Percentiles rank a stretch among this genome's conserved stretches.
These are phyloP conservation scores for Takifugu ocellatus DNA, from an alignment of 2,797 vertebrate genomes.

Conservation along the genomic window DNA sequence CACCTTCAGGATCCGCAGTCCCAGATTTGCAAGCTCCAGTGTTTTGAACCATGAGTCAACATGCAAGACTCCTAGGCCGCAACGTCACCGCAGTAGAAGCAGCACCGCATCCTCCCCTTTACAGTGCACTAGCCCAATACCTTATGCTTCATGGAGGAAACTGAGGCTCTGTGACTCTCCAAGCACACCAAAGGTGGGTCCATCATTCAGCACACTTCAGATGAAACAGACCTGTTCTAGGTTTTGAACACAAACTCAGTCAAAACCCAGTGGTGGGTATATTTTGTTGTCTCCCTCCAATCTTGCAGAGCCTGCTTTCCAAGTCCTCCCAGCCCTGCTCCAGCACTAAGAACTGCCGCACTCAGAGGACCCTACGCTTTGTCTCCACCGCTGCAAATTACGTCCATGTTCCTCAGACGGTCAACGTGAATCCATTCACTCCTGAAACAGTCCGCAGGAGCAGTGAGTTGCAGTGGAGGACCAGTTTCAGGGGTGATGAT, in stretches of 20 bases:
- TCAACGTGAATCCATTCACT: constrained; percentile 96
- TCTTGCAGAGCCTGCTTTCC: constrained; percentile 77
- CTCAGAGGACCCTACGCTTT: constrained; percentile 64
- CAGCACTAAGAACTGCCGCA: constrained; percentile 65
- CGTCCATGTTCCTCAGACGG: constrained; percentile 57
- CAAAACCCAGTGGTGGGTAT: background rate
- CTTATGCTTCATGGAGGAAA: constrained; percentile 78
- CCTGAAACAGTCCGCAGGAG: constrained; percentile 81
- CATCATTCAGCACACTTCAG: background rate
- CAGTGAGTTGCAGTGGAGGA: constrained; percentile 70
- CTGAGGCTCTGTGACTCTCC: constrained; percentile 81
- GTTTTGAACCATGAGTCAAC: constrained; percentile 18
- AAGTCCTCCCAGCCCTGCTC: constrained; percentile 76
- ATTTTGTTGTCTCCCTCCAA: background rate
- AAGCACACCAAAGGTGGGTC: constrained; percentile 85
- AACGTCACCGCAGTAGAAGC: constrained; percentile 54
- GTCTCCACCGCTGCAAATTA: constrained; percentile 53
- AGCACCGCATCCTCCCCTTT: constrained; percentile 42
- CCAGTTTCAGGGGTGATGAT: constrained; percentile 72
- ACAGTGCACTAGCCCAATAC: constrained; percentile 74
- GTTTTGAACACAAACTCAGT: no score
- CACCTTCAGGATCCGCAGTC: constrained; percentile 22
- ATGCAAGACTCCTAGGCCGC: constrained; percentile 51
- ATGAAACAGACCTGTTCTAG: no score
- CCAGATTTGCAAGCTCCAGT: constrained; percentile 25